These are phyloP conservation scores for Colossoma macropomum DNA, from an alignment of 2,113 vertebrate genomes.

Conservation along the genomic window DNA sequence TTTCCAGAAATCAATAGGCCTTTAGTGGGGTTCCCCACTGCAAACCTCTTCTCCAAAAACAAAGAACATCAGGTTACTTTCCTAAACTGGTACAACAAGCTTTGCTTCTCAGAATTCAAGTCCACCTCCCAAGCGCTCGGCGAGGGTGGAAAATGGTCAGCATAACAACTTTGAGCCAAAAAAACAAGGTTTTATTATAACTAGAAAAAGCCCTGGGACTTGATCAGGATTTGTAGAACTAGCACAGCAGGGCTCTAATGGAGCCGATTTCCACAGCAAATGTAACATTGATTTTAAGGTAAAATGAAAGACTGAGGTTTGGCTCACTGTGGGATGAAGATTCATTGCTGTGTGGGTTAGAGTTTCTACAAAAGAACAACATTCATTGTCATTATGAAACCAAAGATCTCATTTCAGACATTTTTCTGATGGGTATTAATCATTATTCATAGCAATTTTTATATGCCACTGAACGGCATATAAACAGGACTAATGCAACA, in stretches of 20 bases:
- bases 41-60: no score
- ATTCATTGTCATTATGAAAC: no score
- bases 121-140: not conserved
- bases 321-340: conserved; percentile 2
- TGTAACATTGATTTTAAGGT: conserved; percentile 9
- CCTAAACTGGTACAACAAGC: not conserved
- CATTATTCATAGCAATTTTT: no score
- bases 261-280: conserved; percentile 4
- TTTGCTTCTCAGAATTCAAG: not conserved
- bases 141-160: no score
- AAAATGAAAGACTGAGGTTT: not conserved
- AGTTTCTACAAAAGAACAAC: not conserved
- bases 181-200: not conserved
- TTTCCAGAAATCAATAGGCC: no score
- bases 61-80: not conserved
- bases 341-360: conserved; percentile 2
- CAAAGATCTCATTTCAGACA: no score
- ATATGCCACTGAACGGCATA: not conserved
- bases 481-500: no score
- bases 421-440: no score
- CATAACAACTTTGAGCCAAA: not conserved
- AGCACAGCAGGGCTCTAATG: not conserved
- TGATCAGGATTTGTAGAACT: conserved; percentile 2
- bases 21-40: no score
- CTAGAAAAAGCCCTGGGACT: not conserved